Conservation (phyloP, 2,888 invertebrate genomes). For the Drosophila diplacantha region DNA sequence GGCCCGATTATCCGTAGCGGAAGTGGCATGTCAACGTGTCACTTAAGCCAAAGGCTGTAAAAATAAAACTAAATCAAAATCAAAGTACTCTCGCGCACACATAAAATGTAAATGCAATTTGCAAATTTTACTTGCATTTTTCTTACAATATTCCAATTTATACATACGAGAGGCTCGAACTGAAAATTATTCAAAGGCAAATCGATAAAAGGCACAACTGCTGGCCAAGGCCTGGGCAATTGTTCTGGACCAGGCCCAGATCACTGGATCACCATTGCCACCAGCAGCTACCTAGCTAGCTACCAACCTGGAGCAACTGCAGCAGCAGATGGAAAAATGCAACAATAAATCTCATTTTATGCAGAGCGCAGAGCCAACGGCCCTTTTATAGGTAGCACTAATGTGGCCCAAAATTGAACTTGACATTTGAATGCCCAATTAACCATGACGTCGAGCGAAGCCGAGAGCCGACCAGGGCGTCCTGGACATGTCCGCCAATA, state of each 20-base stretch:
- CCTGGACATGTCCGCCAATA: slow-evolving; percentile 28
- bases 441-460: slow-evolving; percentile 69
- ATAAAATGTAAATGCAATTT: slow-evolving; percentile 26
- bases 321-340: slow-evolving; percentile 62
- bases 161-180: slow-evolving; percentile 19
- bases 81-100: neutral
- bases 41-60: slow-evolving; percentile 20
- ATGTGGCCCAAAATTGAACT: slow-evolving; percentile 78
- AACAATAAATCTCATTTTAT: slow-evolving; percentile 76
- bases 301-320: slow-evolving; percentile 12
- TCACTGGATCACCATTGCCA: slow-evolving; percentile 67
- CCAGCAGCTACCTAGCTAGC: slow-evolving; percentile 35
- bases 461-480: slow-evolving; percentile 11
- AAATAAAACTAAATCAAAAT: slow-evolving; percentile 17
- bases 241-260: slow-evolving; percentile 47
- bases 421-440: slow-evolving; percentile 78
- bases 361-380: slow-evolving; percentile 62
- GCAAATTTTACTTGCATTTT: slow-evolving; percentile 32
- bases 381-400: slow-evolving; percentile 78
- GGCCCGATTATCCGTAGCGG: slow-evolving; percentile 45
- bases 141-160: slow-evolving; percentile 63
- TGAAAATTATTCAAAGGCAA: slow-evolving; percentile 61
- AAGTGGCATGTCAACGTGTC: slow-evolving; percentile 47
- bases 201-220: slow-evolving; percentile 19
- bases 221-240: slow-evolving; percentile 40